Evolutionary conservation across 1,140 invertebrate species (phyloP).

Genomic region (Drosophila setifemur): DNA sequence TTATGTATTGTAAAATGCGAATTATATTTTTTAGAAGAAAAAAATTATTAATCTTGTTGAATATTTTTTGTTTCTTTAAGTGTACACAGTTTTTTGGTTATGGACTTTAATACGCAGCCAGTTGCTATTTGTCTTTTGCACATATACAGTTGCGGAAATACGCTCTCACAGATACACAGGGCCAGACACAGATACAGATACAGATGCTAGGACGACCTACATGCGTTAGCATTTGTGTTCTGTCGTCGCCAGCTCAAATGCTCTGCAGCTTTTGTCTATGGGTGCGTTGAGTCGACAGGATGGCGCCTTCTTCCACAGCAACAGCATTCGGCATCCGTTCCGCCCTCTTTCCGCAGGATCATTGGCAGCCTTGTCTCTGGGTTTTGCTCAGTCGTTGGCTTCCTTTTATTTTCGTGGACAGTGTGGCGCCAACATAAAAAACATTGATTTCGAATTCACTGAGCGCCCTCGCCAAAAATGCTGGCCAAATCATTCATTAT

Average conservation of each 20-base stretch:
- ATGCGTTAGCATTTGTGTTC: constrained; percentile 45
- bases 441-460: constrained; percentile 65
- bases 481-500: constrained; percentile 18
- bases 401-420: constrained; percentile 73
- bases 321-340: constrained; percentile 25
- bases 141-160: constrained; percentile 10
- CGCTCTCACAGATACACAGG: constrained; percentile 21
- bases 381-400: constrained; percentile 32
- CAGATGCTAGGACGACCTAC: constrained; percentile 24
- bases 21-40: neutral
- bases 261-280: constrained; percentile 54
- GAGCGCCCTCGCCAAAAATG: constrained; percentile 30
- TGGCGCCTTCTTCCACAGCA: constrained; percentile 58
- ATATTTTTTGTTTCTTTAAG: neutral
- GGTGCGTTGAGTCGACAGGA: constrained; percentile 63
- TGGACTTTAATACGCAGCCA: constrained; percentile 41
- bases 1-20: neutral
- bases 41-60: neutral
- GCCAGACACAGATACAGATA: constrained; percentile 12
- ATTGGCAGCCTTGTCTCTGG: constrained; percentile 28
- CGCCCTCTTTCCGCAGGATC: constrained; percentile 5
- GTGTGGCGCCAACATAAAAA: constrained; percentile 74
- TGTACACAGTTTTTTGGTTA: constrained; percentile 22
- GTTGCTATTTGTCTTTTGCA: constrained; percentile 41
- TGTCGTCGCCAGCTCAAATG: constrained; percentile 54